Conservation (phyloP, 2,888 invertebrate species). For the Caenorhabditis sp. region DNA sequence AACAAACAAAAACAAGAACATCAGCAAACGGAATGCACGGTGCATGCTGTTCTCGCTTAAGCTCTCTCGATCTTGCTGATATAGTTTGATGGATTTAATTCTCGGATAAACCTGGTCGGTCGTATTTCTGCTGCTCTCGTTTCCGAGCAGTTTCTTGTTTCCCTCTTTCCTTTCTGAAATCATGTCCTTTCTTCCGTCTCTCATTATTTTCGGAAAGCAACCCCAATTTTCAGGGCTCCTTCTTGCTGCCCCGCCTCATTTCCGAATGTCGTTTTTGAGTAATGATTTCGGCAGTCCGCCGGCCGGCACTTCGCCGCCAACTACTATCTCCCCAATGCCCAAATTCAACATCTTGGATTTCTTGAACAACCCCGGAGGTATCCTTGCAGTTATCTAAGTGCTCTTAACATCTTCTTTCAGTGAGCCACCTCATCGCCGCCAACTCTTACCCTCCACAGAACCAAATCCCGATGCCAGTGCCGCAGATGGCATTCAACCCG, state of each 20-base stretch:
- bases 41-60: constrained; percentile 38
- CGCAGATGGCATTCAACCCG: constrained; percentile 54
- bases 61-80: constrained; percentile 32
- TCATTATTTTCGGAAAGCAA: constrained; percentile 52
- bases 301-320: constrained; percentile 42
- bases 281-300: constrained; percentile 63
- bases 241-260: constrained; percentile 33
- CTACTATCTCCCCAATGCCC: constrained; percentile 36
- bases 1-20: background rate
- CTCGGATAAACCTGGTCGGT: constrained; percentile 61
- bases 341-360: constrained; percentile 53
- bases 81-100: constrained; percentile 25
- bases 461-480: constrained; percentile 37
- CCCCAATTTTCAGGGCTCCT: constrained; percentile 44
- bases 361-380: constrained; percentile 51
- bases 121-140: constrained; percentile 21
- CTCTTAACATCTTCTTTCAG: constrained; percentile 24
- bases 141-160: constrained; percentile 2
- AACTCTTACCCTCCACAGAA: constrained; percentile 36
- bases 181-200: constrained; percentile 41
- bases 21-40: background rate
- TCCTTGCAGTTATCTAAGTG: background rate
- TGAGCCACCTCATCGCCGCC: constrained; percentile 33
- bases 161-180: constrained; percentile 12
- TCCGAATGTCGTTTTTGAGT: constrained; percentile 63